Conservation (phyloP, 2,888 invertebrate genomes). For the Agrypnus murinus region DNA sequence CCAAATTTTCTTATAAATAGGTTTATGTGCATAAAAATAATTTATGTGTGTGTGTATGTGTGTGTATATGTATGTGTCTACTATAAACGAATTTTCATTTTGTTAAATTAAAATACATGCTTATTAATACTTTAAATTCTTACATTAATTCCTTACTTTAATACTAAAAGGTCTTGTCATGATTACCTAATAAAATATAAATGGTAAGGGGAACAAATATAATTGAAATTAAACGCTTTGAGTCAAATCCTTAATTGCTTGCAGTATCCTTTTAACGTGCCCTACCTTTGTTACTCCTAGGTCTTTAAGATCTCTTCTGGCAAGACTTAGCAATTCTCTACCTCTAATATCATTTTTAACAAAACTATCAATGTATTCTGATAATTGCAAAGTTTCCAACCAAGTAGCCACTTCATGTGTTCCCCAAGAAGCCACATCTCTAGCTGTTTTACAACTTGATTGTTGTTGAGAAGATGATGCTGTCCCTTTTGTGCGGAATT, state of each 20-base stretch:
- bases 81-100: neutral
- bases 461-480: conserved; percentile 71
- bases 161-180: neutral
- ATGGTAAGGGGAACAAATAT: neutral
- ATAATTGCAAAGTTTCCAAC: conserved; percentile 91
- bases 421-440: conserved; percentile 83
- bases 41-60: conserved; percentile 16
- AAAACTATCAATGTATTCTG: conserved; percentile 94
- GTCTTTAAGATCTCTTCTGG: conserved; percentile 90
- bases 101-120: neutral
- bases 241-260: conserved; percentile 89
- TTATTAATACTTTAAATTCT: conserved; percentile 17
- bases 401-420: conserved; percentile 92
- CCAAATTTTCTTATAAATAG: conserved; percentile 40
- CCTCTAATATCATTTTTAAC: conserved; percentile 94
- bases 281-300: conserved; percentile 96
- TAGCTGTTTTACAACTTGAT: conserved; percentile 70
- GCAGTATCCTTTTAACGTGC: conserved; percentile 95
- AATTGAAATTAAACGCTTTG: conserved; percentile 65
- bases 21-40: conserved; percentile 36
- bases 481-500: conserved; percentile 73
- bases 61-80: neutral
- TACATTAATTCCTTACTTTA: neutral
- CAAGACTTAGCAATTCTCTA: conserved; percentile 88
- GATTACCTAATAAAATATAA: neutral